Base-by-base conservation (phyloP, 2,113 vertebrate genomes). In the Panthera uncia region DNA sequence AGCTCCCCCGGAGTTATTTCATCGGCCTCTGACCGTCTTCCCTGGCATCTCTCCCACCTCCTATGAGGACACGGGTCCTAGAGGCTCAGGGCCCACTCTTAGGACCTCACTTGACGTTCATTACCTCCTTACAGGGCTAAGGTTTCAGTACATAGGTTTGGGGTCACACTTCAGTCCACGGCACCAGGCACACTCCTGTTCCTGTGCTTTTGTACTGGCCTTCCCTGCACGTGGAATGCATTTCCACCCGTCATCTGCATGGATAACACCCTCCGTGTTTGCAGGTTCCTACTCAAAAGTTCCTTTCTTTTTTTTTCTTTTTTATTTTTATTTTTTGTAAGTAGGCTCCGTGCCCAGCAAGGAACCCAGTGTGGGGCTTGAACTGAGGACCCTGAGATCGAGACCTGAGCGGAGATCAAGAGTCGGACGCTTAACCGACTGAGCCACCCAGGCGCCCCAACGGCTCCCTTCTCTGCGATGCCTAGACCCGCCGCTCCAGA, bases 171-270 rank as follows among this genome's bases (percentile, higher is more conserved):
- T 93, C 19, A 7, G 80, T 45, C n/a, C 52, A 5, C 7, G 12
- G 55, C 19, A 7, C 2, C 2, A 27, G 25, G 19, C 4, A 3
- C 1, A 0, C 3, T 3, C n/a, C 38, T 4, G 4, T 38, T 50
- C 27, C 27, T 29, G 27, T 27, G 50, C 23, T 25, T n/a, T 4
- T 4, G 25, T 31, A 29, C 50, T 12, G 41, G 66, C 25, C 0
- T 12, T 27, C 19, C 31, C 48, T n/a, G 55, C 25, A 36, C 19
- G 38, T 15, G 41, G 33, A 29, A 29, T 5, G 38, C 15, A 12
- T 23, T 18, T 29, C 55, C 21, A 16, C 36, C 33, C 3, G 36
- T 19, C 4, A n/a, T 15, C 19, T 25, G 31, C 50, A 0, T 31
- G 2, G 38, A 4, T 29, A 16, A 36, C 25, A 25, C 52, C n/a